A percentile compares a stretch with the other conserved stretches of the same genome.
phyloP scores from a whole-genome alignment of 2,113 vertebrate genomes.

The Eulacestoma nigropectus region DNA sequence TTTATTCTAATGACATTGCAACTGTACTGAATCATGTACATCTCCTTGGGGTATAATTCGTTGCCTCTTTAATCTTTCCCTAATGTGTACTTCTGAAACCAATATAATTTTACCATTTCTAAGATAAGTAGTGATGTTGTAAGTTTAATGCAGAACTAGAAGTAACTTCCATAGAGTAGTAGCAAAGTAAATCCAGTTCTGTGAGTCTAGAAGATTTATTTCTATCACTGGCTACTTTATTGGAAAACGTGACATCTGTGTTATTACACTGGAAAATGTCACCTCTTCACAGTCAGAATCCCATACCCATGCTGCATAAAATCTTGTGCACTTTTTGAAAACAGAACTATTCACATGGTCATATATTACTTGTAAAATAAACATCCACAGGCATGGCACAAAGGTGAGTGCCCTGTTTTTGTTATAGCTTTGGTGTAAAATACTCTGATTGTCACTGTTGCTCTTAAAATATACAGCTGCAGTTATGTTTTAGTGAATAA shows the following conservation, averaged over 20 bases:
- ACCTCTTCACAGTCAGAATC: not conserved
- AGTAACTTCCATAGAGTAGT: not conserved
- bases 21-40: not conserved
- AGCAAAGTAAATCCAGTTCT: not conserved
- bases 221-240: not conserved
- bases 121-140: not conserved
- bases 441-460: not conserved
- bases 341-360: not conserved
- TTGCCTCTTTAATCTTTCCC: not conserved
- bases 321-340: not conserved
- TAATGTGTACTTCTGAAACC: not conserved
- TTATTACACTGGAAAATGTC: not conserved
- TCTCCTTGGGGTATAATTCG: not conserved
- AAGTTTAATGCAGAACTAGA: not conserved
- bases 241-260: not conserved
- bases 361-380: not conserved
- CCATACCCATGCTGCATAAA: not conserved
- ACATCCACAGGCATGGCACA: not conserved
- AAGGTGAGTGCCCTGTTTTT: not conserved
- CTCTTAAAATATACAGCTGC: not conserved
- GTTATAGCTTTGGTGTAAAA: not conserved
- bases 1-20: not conserved
- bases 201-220: not conserved
- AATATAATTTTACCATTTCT: not conserved
- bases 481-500: not conserved